Evolutionary conservation across 2,113 vertebrate genomes (phyloP).

Genomic region (Ahaetulla prasina): DNA sequence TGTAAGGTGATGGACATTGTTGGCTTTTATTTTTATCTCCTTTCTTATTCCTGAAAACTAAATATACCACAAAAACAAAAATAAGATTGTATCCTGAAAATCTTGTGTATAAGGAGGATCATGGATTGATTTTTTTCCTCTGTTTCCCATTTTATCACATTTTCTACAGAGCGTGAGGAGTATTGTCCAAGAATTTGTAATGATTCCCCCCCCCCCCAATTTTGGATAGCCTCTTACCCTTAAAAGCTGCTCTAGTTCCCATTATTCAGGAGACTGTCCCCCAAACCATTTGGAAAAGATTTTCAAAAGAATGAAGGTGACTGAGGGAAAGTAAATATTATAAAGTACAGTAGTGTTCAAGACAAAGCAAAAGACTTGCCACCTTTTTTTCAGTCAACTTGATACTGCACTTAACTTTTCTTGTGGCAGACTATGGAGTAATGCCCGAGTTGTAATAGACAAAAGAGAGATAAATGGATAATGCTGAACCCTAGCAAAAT

Average conservation of each 20-base stretch:
- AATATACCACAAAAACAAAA: background rate
- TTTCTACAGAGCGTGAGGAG: background rate
- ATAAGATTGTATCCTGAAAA: background rate
- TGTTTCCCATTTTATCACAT: background rate
- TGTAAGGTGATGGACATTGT: background rate
- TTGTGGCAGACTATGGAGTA: background rate
- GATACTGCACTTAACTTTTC: background rate
- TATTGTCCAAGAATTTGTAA: background rate
- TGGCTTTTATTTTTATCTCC: background rate
- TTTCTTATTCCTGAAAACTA: background rate
- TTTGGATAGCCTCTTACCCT: background rate
- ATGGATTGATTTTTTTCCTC: background rate
- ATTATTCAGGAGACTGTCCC: background rate
- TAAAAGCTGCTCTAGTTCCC: background rate
- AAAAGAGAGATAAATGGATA: background rate
- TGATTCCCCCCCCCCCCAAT: fast-evolving
- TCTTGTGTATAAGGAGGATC: background rate
- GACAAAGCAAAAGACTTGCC: background rate
- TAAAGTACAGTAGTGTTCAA: background rate
- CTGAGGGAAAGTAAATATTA: background rate
- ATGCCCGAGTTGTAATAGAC: background rate
- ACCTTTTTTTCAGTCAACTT: background rate
- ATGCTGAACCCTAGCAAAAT: background rate
- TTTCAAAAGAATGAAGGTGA: background rate
- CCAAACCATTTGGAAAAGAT: background rate